Evolutionary conservation across 2,888 invertebrate genomes (phyloP), one percentile per base, ranked within the genome.

Genomic region (Dolichopus griseipennis): DNA sequence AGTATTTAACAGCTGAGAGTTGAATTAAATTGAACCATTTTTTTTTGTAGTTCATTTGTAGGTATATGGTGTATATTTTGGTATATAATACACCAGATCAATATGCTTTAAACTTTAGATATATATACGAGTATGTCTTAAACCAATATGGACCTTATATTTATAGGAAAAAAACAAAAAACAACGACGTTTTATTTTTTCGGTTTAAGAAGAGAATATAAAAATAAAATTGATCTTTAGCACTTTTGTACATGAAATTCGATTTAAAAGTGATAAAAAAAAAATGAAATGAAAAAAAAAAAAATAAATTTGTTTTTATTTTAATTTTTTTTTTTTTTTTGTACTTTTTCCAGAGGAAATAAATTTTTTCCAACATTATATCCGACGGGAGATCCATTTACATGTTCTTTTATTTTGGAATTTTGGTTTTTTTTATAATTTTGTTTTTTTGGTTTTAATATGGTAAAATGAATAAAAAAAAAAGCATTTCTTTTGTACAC

Each of bases 211-310:
- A 52, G 18, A 52, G 9, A 52, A 52, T 18, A 18, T 18, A 52
- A 52, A n/a, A 52, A 52, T 52, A 52, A 52, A 52, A 52, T 52
- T 52, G 52, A 52, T 52, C 52, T 52, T 52, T 52, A 52, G 52
- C 15, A 52, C n/a, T 52, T 52, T 52, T 52, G 15, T 52, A 52
- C 52, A 52, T 52, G 52, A 52, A 52, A n/a, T 52, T 52, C n/a
- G 52, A 52, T 52, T 52, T 52, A 52, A 52, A 52, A 52, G 15
- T 52, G 52, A 52, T 52, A 52, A 41, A 41, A 41, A 41, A 41
- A 41, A 41, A 41, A 12, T 7, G 8, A 41, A 41, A 41, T 41
- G 8, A 41, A 41, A 41, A 5, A 15, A 41, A 41, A 52, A 52
- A 37, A 52, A 52, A 18, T 18, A 52, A 52, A 52, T n/a, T 18